Percentiles rank a stretch among this genome's conserved stretches.
Conservation (phyloP, 1,140 invertebrate genomes). For the Antheraea pernyi region DNA sequence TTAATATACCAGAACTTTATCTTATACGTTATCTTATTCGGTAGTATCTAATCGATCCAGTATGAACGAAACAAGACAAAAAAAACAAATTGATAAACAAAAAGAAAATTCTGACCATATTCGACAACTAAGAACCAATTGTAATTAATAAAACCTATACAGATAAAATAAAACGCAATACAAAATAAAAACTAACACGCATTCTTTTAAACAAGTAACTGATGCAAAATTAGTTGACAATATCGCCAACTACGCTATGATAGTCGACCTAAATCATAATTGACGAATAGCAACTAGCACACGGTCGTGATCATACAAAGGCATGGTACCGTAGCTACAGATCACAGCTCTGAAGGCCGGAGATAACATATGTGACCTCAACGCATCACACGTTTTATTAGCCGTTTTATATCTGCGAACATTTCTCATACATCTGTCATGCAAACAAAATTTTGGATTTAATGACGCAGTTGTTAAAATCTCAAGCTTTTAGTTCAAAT, state of each 20-base stretch:
- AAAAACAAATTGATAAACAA: no score
- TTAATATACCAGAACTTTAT: no score
- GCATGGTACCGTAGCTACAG: background rate
- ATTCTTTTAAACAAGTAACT: background rate
- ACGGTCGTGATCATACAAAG: background rate
- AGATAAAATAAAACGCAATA: background rate
- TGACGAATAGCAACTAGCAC: background rate
- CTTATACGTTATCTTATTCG: no score
- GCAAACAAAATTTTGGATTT: no score
- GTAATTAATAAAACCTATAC: no score
- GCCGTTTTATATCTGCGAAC: background rate
- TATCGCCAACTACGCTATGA: background rate
- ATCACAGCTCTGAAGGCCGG: background rate
- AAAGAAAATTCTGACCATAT: no score
- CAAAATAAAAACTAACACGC: background rate
- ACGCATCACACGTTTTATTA: background rate
- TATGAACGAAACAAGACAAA: no score
- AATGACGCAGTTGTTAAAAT: no score
- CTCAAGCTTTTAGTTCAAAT: no score
- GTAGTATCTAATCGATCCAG: no score
- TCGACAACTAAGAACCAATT: no score
- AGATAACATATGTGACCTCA: conserved; percentile 4
- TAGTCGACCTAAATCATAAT: background rate
- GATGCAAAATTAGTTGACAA: background rate
- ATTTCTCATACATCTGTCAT: background rate